Evolutionary conservation across 2,888 invertebrate genomes (phyloP).

Genomic region (Papilio elwesi): DNA sequence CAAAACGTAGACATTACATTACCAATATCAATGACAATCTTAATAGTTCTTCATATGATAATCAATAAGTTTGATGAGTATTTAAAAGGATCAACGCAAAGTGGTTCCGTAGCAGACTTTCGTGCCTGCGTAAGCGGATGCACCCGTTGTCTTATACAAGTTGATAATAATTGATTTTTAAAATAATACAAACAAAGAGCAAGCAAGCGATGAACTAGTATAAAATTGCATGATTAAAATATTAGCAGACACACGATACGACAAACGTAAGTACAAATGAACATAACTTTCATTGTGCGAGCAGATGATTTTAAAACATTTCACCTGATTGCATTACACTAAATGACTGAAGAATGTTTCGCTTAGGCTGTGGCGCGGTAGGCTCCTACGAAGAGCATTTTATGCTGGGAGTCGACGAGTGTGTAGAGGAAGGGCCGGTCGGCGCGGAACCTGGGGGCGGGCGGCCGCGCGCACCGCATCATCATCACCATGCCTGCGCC

Average conservation of each 20-base stretch:
- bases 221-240: background rate
- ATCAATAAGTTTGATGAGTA: too few species aligned
- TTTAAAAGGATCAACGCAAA: too few species aligned
- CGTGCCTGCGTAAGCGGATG: too few species aligned
- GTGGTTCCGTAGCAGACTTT: too few species aligned
- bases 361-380: slow-evolving; percentile 52
- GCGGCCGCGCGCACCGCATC: slow-evolving; percentile 66
- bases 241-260: slow-evolving; percentile 13
- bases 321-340: background rate
- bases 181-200: background rate
- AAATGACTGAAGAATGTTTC: background rate
- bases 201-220: background rate
- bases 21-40: too few species aligned
- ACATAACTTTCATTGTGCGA: background rate
- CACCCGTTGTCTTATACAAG: too few species aligned
- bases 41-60: too few species aligned
- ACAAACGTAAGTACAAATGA: slow-evolving; percentile 6
- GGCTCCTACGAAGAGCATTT: slow-evolving; percentile 64
- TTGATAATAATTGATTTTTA: background rate
- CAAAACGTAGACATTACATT: too few species aligned
- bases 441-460: slow-evolving; percentile 62
- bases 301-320: slow-evolving; percentile 1
- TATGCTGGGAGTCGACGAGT: slow-evolving; percentile 54
- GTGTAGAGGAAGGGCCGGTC: slow-evolving; percentile 76
- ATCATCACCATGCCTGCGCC: slow-evolving; percentile 75